Base-by-base conservation (phyloP, 2,888 invertebrate genomes). In the Lamellibrachia satsuma region DNA sequence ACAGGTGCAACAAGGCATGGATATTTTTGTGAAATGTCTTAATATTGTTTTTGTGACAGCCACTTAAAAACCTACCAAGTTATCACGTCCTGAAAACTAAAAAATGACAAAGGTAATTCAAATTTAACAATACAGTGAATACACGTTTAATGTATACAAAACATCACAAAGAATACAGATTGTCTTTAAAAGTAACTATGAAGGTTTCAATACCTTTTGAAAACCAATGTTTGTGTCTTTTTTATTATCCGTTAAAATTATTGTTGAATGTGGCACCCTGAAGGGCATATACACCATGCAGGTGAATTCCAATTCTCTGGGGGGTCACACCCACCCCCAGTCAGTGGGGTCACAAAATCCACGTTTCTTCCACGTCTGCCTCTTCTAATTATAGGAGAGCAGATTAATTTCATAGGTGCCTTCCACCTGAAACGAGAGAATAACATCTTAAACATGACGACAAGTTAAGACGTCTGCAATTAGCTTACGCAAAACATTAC, bases 401-500 rank as follows among this genome's bases (percentile, higher is more conserved):
- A 75, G 75, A 75, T 75, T 75, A 3, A 75, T 75, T 75, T 75
- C 75, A 75, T 75, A 75, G 6, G 75, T 75, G 75, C 75, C 75
- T 22, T 75, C 75, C 75, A 75, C 75, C 75, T 75, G 75, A 75
- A 75, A 75, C 75, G n/a, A 75, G 75, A 75, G 22, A 75, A 75
- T 75, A 75, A 75, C 75, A 75, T 75, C 3, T 57, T 57, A 22
- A 75, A 15, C 15, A 22, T 22, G n/a, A 22, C 75, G 39, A 39
- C 39, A 39, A 39, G 39, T 39, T 39, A 39, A 39, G 39, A 39
- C 39, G 39, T 39, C 39, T 39, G 39, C 39, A 39, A 39, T 39
- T 39, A 39, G 39, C 39, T 39, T 39, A 39, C 39, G 39, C 39
- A 39, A 39, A 39, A 39, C 39, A 39, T 39, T 39, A 39, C 39